These are phyloP conservation scores for Zapornia atra DNA, from an alignment of 2,113 vertebrate genomes.

Conservation along the genomic window DNA sequence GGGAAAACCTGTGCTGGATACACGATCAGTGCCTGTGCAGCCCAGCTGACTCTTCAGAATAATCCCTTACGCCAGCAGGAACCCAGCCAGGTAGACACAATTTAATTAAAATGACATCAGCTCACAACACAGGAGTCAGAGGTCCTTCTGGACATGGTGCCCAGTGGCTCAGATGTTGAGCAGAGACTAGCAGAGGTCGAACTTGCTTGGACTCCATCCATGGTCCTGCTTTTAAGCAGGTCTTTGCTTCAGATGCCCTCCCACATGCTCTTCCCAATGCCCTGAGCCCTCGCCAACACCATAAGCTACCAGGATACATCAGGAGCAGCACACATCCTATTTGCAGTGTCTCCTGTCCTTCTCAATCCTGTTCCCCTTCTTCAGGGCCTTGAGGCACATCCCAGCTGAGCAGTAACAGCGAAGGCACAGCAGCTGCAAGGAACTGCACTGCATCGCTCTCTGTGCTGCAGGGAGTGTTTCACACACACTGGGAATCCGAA, in stretches of 20 bases:
- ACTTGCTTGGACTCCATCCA: neutral
- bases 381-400: neutral
- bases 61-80: neutral
- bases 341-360: neutral
- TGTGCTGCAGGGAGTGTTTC: neutral
- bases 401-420: neutral
- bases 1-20: neutral
- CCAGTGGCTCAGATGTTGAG: neutral
- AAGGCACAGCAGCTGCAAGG: neutral
- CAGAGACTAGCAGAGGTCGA: neutral
- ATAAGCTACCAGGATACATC: neutral
- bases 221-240: neutral
- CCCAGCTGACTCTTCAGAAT: constrained; percentile 22
- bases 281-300: neutral
- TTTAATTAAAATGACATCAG: constrained; percentile 48
- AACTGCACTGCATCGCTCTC: neutral
- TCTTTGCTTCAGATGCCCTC: neutral
- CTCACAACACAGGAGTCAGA: neutral
- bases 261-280: neutral
- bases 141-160: neutral
- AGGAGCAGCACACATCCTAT: neutral
- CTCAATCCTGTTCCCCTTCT: neutral
- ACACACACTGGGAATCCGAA: neutral
- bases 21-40: neutral
- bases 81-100: constrained; percentile 39